These are phyloP conservation scores for Cynaeus angustus DNA, from an alignment of 2,888 invertebrate genomes.

Conservation along the genomic window DNA sequence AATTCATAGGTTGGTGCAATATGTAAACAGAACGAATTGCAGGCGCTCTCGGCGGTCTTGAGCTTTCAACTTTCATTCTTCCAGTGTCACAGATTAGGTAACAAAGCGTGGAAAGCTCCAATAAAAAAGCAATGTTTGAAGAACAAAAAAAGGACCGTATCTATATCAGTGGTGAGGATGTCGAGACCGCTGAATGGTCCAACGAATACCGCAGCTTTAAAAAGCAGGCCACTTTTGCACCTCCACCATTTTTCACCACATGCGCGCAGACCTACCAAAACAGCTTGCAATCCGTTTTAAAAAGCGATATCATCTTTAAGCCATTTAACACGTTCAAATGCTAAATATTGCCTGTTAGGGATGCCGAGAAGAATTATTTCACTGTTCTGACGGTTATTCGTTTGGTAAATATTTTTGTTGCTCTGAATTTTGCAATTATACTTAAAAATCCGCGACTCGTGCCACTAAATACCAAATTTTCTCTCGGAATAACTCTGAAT, in stretches of 20 bases:
- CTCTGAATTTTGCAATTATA: conserved; percentile 36
- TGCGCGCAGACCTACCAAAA: conserved; percentile 49
- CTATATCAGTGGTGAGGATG: conserved; percentile 63
- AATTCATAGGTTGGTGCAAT: too few species aligned
- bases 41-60: background rate
- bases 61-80: conserved; percentile 20
- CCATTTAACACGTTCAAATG: conserved; percentile 61
- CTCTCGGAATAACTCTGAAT: conserved; percentile 1
- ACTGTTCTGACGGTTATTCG: conserved; percentile 40
- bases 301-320: conserved; percentile 67
- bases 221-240: conserved; percentile 66
- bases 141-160: conserved; percentile 51
- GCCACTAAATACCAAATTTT: too few species aligned
- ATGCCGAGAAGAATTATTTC: conserved; percentile 43
- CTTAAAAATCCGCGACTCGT: conserved; percentile 30
- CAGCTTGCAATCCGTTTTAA: conserved; percentile 62
- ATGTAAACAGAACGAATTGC: too few species aligned
- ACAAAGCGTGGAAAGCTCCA: conserved; percentile 42
- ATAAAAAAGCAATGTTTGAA: conserved; percentile 44
- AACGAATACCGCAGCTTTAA: conserved; percentile 68
- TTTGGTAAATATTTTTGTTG: conserved; percentile 43
- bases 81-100: conserved; percentile 42
- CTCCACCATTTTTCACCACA: conserved; percentile 54
- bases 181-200: conserved; percentile 63
- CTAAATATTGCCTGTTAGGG: conserved; percentile 48